Percentiles rank a stretch among this genome's conserved stretches.
These are phyloP conservation scores for Oegoconia quadripuncta DNA, from an alignment of 2,888 invertebrate genomes.

Conservation along the genomic window DNA sequence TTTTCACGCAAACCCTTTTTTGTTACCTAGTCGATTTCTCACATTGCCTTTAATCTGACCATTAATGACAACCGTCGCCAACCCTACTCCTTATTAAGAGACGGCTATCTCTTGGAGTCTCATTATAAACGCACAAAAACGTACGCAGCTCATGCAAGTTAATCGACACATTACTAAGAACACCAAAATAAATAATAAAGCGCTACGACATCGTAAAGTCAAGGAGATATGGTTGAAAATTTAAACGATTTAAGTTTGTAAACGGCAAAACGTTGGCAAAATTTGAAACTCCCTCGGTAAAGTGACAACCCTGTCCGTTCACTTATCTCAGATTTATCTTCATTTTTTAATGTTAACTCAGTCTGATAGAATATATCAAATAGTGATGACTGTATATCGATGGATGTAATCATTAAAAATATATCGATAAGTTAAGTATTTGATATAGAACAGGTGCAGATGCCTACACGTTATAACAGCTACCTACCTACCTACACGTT, in stretches of 20 bases:
- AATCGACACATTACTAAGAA: conserved; percentile 32
- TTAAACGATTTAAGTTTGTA: background rate
- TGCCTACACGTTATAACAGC: too few species aligned
- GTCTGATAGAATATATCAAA: conserved; percentile 16
- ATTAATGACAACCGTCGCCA: conserved; percentile 40
- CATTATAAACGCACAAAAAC: conserved; percentile 39
- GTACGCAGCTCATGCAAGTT: conserved; percentile 43
- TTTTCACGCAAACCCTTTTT: conserved; percentile 32
- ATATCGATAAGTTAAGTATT: background rate
- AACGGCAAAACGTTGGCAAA: conserved; percentile 9
- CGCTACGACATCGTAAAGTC: conserved; percentile 7
- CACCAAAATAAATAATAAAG: background rate
- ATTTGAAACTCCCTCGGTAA: conserved; percentile 17
- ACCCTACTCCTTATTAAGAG: conserved; percentile 42
- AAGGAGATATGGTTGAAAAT: conserved; percentile 19
- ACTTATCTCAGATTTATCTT: conserved; percentile 29
- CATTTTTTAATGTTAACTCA: conserved; percentile 21
- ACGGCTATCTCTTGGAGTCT: conserved; percentile 28
- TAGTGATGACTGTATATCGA: conserved; percentile 15
- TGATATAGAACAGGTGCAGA: too few species aligned
- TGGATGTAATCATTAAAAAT: background rate
- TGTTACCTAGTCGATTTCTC: conserved; percentile 18
- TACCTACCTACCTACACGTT: too few species aligned
- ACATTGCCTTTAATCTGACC: conserved; percentile 32
- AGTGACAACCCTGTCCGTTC: conserved; percentile 26